Evolutionary conservation across 2,888 invertebrate species (phyloP).

Genomic region (Lepidonotus clava): DNA sequence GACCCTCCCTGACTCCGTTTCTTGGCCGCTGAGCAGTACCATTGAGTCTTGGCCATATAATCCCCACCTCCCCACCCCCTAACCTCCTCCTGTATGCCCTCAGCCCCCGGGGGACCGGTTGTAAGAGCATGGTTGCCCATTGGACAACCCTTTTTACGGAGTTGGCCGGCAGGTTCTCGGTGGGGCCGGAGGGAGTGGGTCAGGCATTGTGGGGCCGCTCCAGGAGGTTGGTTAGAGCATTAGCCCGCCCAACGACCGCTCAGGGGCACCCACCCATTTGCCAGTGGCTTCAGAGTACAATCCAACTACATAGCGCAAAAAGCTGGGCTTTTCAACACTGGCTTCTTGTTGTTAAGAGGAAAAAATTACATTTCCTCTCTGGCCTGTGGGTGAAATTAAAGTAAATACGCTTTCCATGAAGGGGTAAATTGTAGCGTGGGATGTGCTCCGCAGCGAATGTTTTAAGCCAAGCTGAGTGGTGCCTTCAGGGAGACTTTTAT

Average conservation of each 20-base stretch:
- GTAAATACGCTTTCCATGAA: not conserved
- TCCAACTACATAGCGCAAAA: not conserved
- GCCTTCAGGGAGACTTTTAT: constrained; percentile 7
- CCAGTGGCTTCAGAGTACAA: not conserved
- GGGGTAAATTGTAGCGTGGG: not conserved
- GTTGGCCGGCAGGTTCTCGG: not conserved
- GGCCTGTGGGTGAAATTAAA: constrained; percentile 4
- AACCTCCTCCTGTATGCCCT: not conserved
- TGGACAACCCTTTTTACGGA: not conserved
- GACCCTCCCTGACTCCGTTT: constrained; percentile 17
- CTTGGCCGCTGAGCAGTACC: not conserved
- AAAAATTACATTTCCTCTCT: constrained; percentile 5
- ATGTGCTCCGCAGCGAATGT: not conserved
- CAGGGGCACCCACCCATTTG: not conserved
- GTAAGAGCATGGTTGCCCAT: too few species aligned
- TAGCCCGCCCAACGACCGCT: not conserved
- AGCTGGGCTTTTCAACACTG: not conserved
- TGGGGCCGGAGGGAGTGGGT: constrained; percentile 1
- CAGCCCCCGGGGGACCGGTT: too few species aligned
- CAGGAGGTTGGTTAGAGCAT: not conserved
- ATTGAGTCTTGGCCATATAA: constrained; percentile 7
- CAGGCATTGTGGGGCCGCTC: not conserved
- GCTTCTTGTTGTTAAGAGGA: not conserved
- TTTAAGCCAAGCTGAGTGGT: not conserved
- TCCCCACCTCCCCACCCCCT: not conserved